These are phyloP conservation scores for Drosophila melanica DNA, from an alignment of 1,140 invertebrate species.

Conservation along the genomic window DNA sequence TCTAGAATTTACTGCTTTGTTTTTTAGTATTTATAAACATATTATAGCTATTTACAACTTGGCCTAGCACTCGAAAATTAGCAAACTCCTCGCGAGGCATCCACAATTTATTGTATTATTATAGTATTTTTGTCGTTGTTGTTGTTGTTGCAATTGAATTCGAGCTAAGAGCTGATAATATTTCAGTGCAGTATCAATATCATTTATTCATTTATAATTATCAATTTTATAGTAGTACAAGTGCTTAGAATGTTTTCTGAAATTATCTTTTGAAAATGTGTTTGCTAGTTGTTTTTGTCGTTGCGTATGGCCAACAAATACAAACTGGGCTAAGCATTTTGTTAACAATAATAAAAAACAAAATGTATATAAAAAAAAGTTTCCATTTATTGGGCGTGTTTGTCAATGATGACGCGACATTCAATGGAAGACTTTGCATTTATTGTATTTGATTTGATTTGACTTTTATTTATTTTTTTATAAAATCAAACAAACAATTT, in stretches of 20 bases:
- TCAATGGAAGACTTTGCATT: slow-evolving; percentile 70
- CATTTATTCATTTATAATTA: slow-evolving; percentile 51
- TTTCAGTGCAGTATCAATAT: slow-evolving; percentile 42
- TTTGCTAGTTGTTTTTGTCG: slow-evolving; percentile 9
- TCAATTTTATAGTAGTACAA: slow-evolving; percentile 28
- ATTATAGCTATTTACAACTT: background rate
- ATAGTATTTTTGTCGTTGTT: background rate
- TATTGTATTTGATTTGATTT: slow-evolving; percentile 65
- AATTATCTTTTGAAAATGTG: slow-evolving; percentile 61
- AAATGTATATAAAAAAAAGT: slow-evolving; percentile 9
- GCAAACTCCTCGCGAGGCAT: slow-evolving; percentile 4
- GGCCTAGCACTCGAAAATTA: slow-evolving; percentile 28
- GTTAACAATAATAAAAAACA: slow-evolving; percentile 60
- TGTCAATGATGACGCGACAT: slow-evolving; percentile 51
- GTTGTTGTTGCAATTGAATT: slow-evolving; percentile 27
- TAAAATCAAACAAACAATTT: slow-evolving; percentile 66
- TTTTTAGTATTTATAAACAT: too few relatives aligned
- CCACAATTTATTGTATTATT: slow-evolving; percentile 8
- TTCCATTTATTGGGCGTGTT: slow-evolving; percentile 49
- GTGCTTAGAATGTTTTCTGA: slow-evolving; percentile 37
- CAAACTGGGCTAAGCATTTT: slow-evolving; percentile 55
- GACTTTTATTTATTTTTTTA: slow-evolving; percentile 62
- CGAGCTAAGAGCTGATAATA: slow-evolving; percentile 45
- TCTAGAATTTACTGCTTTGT: too few relatives aligned
- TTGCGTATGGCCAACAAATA: slow-evolving; percentile 25